Base-by-base conservation (phyloP, 1,140 invertebrate species). In the Temnothorax nylanderi region DNA sequence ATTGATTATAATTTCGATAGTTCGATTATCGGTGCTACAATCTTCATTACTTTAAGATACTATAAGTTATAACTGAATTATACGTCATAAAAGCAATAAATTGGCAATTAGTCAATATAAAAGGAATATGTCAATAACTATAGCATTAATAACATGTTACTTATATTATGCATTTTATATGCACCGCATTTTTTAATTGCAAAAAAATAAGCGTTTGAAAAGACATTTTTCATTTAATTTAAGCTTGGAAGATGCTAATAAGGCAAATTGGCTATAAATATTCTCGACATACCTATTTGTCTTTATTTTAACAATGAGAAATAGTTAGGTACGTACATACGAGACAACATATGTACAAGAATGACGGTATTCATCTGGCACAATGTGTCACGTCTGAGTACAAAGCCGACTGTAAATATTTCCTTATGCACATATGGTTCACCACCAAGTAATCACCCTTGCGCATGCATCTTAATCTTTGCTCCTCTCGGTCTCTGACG, bases 351-450 rank as follows among this genome's bases (percentile, higher is more conserved):
- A 44, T 11, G 47, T 47, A 32, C 80, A 34, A 60, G 54, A 60
- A 60, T 47, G 34, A 26, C 67, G 44, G 41, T 49, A 74, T 84
- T 84, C n/a, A 75, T 75, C 80, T 56, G 54, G n/a, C 54, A 49
- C 41, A 75, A 74, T 49, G 49, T 84, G 54, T 84, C 69, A 84
- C 4, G 41, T 37, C 54, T 49, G 69, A 62, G 54, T 21, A 32
- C 44, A 84, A 81, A 84, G 69, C 69, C 54, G 41, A 60, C 32
- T n/a, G 78, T 60, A 84, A 84, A 84, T 74, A 84, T 84, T 84
- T 62, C 44, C 67, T 47, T 74, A 41, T 49, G 26, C 41, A 34
- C 67, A 56, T 34, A 21, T 67, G 37, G 69, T 84, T 84, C n/a
- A 60, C 80, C 67, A 32, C 26, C 80, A 71, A 75, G 54, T 84